Percentiles rank a stretch among this genome's conserved stretches.
Conservation (phyloP, 2,888 invertebrate genomes). For the Ametastegia equiseti region DNA sequence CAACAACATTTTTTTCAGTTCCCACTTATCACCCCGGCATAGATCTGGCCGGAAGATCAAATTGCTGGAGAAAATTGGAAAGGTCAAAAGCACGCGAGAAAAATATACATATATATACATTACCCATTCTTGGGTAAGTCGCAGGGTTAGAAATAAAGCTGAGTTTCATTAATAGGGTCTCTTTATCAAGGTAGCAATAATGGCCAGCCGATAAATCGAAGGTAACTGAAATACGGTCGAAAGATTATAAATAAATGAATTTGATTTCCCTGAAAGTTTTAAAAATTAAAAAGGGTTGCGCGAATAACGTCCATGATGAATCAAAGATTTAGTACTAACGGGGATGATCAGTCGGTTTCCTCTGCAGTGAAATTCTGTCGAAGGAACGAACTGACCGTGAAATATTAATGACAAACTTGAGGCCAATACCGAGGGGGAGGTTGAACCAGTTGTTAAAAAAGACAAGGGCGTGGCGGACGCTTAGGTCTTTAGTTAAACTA, state of each 20-base stretch:
- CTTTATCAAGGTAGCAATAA: neutral
- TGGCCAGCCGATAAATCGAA: neutral
- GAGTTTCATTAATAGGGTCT: no score
- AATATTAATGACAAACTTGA: slow-evolving; percentile 14
- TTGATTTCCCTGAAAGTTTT: neutral
- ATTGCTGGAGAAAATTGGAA: slow-evolving; percentile 31
- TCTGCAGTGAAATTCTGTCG: slow-evolving; percentile 21
- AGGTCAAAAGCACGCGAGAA: slow-evolving; percentile 37
- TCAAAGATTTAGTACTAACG: neutral
- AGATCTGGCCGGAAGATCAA: slow-evolving; percentile 32
- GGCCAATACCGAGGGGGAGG: neutral
- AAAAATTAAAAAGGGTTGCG: neutral
- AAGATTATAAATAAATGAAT: neutral
- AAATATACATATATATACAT: neutral
- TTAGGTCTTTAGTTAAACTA: slow-evolving; percentile 12
- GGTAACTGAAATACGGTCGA: neutral
- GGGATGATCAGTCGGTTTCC: slow-evolving; percentile 15
- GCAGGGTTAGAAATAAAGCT: no score
- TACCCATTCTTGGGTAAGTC: neutral
- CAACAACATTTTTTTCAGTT: slow-evolving; percentile 32
- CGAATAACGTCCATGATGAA: neutral
- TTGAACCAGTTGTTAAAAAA: slow-evolving; percentile 30
- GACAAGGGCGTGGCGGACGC: neutral
- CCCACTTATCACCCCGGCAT: slow-evolving; percentile 28
- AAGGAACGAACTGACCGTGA: slow-evolving; percentile 12